A percentile compares a stretch with the other conserved stretches of the same genome.
Conservation (phyloP, 2,113 vertebrate species). For the Macheiramphus alcinus region DNA sequence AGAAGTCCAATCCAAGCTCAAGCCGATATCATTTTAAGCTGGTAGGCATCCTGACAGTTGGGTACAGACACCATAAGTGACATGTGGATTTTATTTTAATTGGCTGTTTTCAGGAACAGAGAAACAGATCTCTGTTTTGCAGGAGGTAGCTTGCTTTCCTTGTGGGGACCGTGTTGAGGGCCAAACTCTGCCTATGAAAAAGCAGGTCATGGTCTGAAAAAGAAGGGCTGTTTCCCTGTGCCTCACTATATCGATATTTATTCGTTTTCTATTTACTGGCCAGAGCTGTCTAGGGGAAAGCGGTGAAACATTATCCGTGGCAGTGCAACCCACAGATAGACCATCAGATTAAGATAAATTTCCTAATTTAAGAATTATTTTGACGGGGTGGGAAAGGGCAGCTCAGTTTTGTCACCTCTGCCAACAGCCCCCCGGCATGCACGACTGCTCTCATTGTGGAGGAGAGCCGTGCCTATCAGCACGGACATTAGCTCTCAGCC, state of each 20-base stretch:
- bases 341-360: constrained; percentile 68
- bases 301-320: background rate
- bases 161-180: background rate
- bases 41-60: background rate
- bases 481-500: background rate
- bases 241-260: background rate
- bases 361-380: constrained; percentile 66
- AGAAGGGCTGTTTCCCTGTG: background rate
- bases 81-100: background rate
- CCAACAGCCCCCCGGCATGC: constrained; percentile 12
- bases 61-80: background rate
- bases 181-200: background rate
- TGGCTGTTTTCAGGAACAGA: background rate
- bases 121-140: background rate
- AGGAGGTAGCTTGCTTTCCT: background rate
- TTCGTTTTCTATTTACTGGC: background rate
- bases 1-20: background rate
- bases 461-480: background rate
- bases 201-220: background rate
- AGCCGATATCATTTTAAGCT: background rate
- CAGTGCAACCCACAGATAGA: background rate
- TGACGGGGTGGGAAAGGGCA: constrained; percentile 63
- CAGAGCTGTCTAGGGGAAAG: background rate
- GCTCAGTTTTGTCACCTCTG: constrained; percentile 39
- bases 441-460: constrained; percentile 26